Percentiles rank a stretch among this genome's conserved stretches.
These are phyloP conservation scores for Bombus affinis DNA, from an alignment of 1,140 invertebrate species.

Conservation along the genomic window DNA sequence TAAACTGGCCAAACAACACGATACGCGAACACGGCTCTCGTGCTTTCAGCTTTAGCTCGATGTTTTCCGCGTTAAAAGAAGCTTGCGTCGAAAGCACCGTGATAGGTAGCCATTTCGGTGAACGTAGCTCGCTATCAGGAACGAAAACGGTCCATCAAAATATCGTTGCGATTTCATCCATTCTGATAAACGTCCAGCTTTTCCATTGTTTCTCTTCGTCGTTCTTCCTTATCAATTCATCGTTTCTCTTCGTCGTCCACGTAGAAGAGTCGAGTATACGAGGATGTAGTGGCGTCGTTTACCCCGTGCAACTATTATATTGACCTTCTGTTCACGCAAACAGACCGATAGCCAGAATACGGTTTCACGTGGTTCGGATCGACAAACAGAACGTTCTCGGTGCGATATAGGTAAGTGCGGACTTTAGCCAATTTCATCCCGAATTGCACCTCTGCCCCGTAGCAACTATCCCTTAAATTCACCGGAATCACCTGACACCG, in stretches of 20 bases:
- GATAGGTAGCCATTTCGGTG: constrained; percentile 4
- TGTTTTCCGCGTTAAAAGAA: not conserved
- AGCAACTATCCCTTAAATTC: constrained; percentile 11
- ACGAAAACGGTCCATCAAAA: constrained; percentile 5
- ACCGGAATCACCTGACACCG: constrained; percentile 20
- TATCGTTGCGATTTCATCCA: constrained; percentile 1
- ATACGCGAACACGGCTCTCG: not conserved
- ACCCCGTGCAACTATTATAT: constrained; percentile 25
- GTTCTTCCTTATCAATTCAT: not conserved
- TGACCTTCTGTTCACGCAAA: constrained; percentile 27
- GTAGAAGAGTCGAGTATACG: not conserved
- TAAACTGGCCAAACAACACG: not conserved
- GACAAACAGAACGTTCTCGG: constrained; percentile 18
- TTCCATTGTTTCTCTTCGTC: not conserved
- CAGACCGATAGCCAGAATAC: constrained; percentile 34
- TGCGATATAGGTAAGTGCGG: constrained; percentile 10
- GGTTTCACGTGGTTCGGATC: constrained; percentile 19
- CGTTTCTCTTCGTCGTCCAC: not conserved
- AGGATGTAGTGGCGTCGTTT: not conserved
- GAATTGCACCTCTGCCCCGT: constrained; percentile 10
- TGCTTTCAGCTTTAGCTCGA: not conserved
- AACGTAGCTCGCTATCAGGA: not conserved
- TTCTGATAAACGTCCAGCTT: constrained; percentile 11
- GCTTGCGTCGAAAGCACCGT: not conserved
- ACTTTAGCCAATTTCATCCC: constrained; percentile 38